phyloP scores from a whole-genome alignment of 2,113 vertebrate species.

The Corythoichthys intestinalis region DNA sequence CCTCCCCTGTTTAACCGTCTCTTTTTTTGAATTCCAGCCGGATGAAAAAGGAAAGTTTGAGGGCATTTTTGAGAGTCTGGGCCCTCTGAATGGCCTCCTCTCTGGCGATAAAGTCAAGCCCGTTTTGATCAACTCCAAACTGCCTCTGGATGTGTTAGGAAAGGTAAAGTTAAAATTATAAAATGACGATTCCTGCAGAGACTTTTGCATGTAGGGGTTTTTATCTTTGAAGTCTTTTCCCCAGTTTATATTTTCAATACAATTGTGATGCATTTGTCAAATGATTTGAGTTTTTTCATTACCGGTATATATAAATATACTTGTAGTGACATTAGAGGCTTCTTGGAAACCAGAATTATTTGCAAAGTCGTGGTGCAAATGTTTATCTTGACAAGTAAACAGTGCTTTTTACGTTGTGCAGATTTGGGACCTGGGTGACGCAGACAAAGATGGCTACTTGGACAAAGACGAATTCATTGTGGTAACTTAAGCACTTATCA shows the following conservation, averaged over 20 bases:
- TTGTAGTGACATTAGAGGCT: neutral
- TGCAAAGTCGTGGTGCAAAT: neutral
- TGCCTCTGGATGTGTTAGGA: constrained; percentile 92
- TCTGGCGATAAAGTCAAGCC: constrained; percentile 95
- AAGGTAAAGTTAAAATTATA: constrained; percentile 69
- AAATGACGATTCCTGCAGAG: neutral
- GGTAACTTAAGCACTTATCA: constrained; percentile 66
- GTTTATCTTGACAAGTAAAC: neutral
- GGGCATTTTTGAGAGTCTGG: constrained; percentile 92
- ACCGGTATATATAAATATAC: neutral
- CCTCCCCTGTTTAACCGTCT: neutral
- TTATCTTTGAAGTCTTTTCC: no score
- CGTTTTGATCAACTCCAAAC: constrained; percentile 94
- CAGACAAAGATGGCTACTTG: constrained; percentile 93
- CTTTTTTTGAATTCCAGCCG: constrained; percentile 62
- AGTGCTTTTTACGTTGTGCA: constrained; percentile 38
- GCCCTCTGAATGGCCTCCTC: constrained; percentile 86
- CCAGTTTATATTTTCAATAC: no score
- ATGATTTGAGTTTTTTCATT: no score
- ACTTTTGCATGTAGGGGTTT: neutral
- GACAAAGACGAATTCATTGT: constrained; percentile 96
- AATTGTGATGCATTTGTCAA: no score
- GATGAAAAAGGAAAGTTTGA: constrained; percentile 97
- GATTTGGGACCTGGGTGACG: constrained; percentile 98
- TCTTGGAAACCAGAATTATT: neutral